Evolutionary conservation across 2,113 vertebrate species (phyloP).

Genomic region (Cynocephalus volans): DNA sequence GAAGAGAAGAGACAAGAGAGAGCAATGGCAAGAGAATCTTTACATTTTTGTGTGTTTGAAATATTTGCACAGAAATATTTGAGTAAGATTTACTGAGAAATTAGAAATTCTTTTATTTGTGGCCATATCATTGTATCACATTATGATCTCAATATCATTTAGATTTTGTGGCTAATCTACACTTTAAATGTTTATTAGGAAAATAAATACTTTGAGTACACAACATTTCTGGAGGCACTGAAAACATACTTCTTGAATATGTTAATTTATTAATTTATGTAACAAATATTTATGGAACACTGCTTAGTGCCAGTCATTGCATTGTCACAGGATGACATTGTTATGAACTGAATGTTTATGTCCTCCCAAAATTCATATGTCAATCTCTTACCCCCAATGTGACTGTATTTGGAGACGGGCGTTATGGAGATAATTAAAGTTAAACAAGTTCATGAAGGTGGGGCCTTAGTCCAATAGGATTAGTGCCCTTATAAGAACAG

Average conservation of each 20-base stretch:
- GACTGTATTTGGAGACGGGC: background rate
- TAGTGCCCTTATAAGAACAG: background rate
- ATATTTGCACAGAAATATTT: background rate
- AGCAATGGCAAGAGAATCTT: background rate
- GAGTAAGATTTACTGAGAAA: background rate
- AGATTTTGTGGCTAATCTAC: background rate
- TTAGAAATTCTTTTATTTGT: background rate
- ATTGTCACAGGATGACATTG: background rate
- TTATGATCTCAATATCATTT: background rate
- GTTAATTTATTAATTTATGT: background rate
- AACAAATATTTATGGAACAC: background rate
- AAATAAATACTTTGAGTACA: background rate
- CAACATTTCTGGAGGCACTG: background rate
- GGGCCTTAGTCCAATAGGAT: background rate
- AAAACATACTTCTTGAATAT: background rate
- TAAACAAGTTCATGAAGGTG: background rate
- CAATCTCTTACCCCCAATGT: background rate
- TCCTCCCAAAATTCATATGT: background rate
- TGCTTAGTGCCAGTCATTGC: background rate
- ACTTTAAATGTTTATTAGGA: slow-evolving; percentile 25
- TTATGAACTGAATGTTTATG: background rate
- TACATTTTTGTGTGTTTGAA: background rate
- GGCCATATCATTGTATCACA: background rate
- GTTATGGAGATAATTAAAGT: background rate
- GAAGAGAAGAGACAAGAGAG: background rate